Conservation (phyloP, 1,140 invertebrate species). For the Cydia pomonella region DNA sequence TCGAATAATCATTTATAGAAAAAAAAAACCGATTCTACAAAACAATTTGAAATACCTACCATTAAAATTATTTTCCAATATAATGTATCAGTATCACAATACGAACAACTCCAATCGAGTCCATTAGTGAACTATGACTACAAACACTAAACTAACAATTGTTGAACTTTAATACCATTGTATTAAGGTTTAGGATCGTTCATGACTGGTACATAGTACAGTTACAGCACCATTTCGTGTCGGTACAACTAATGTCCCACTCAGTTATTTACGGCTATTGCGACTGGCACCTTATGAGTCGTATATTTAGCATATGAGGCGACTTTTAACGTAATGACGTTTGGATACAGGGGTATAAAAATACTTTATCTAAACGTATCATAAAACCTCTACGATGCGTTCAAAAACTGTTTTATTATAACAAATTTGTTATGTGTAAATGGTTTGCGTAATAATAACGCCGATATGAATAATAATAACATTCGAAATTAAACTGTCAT, state of each 20-base stretch:
- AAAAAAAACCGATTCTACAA: too few relatives aligned
- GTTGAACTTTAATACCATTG: neutral
- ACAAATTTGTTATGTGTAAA: too few relatives aligned
- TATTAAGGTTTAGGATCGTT: neutral
- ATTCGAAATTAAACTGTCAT: too few relatives aligned
- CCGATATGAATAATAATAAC: too few relatives aligned
- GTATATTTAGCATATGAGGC: neutral
- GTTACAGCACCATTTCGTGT: neutral
- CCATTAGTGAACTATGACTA: constrained; percentile 7
- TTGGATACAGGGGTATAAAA: neutral
- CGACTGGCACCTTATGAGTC: neutral
- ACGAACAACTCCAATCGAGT: neutral
- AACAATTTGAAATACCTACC: too few relatives aligned
- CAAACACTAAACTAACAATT: neutral
- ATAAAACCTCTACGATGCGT: too few relatives aligned
- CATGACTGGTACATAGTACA: neutral
- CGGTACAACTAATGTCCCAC: neutral
- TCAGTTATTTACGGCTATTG: constrained; percentile 3
- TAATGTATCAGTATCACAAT: too few relatives aligned
- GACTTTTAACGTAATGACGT: neutral
- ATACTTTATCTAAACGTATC: neutral
- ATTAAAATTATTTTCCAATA: too few relatives aligned
- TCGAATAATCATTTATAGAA: too few relatives aligned
- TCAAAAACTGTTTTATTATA: too few relatives aligned
- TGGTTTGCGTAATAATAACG: too few relatives aligned